phyloP scores from a whole-genome alignment of 2,888 invertebrate species.

The Drosophila putrida region DNA sequence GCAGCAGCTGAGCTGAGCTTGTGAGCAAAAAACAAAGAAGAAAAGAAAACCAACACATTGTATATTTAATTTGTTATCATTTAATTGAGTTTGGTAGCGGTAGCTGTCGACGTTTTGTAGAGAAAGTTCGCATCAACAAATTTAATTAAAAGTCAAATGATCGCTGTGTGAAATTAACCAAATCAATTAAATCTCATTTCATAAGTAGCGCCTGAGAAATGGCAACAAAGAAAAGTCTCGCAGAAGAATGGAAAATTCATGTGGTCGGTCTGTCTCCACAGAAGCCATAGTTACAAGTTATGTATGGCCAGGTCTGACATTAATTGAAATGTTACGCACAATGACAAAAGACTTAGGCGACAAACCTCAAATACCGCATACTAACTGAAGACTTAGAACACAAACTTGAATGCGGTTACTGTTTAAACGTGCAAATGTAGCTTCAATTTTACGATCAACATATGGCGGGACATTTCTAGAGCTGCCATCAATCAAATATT shows the following conservation, averaged over 20 bases:
- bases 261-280: background rate
- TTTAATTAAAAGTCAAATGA: slow-evolving; percentile 59
- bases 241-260: slow-evolving; percentile 3
- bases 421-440: slow-evolving; percentile 9
- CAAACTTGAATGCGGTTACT: slow-evolving; percentile 35
- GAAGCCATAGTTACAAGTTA: slow-evolving; percentile 53
- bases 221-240: background rate
- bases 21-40: slow-evolving; percentile 10
- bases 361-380: slow-evolving; percentile 50
- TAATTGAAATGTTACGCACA: slow-evolving; percentile 71
- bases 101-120: slow-evolving; percentile 61
- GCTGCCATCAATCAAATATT: slow-evolving; percentile 13
- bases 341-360: slow-evolving; percentile 58
- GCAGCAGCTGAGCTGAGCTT: slow-evolving; percentile 21
- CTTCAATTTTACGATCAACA: slow-evolving; percentile 1
- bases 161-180: slow-evolving; percentile 34
- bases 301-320: slow-evolving; percentile 3
- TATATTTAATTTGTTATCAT: slow-evolving; percentile 72
- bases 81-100: slow-evolving; percentile 70
- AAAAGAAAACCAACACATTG: slow-evolving; percentile 15
- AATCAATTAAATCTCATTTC: slow-evolving; percentile 60
- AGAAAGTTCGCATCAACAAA: slow-evolving; percentile 62
- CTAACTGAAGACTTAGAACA: slow-evolving; percentile 40
- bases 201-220: slow-evolving; percentile 39
- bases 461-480: slow-evolving; percentile 13